Percentiles rank a stretch among this genome's conserved stretches.
phyloP scores from a whole-genome alignment of 64 coral and sea anemone species.

The Stichodactyla helianthus region DNA sequence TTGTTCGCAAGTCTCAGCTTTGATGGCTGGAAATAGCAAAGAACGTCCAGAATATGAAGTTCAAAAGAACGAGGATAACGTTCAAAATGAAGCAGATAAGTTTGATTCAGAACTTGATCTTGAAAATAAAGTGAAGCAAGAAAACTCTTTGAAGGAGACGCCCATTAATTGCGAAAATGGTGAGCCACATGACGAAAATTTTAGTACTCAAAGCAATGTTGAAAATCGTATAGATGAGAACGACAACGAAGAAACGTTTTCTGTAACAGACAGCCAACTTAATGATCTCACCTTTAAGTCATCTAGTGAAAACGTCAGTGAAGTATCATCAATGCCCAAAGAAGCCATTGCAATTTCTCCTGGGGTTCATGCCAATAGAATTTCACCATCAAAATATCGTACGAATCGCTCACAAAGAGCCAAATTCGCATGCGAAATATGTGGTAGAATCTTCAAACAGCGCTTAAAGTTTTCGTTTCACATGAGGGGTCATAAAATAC shows the following conservation, averaged over 20 bases:
- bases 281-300: not conserved
- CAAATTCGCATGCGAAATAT: not conserved
- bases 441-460: not conserved
- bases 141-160: too few relatives aligned
- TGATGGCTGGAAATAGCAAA: not conserved
- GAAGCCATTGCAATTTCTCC: not conserved
- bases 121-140: too few relatives aligned
- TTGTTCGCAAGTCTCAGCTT: not conserved
- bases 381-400: not conserved
- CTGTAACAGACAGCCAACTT: not conserved
- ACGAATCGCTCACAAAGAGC: not conserved
- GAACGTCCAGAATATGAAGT: not conserved
- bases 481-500: not conserved
- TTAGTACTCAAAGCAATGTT: too few relatives aligned
- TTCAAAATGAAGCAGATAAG: too few relatives aligned
- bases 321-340: not conserved
- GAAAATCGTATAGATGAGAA: too few relatives aligned
- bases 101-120: too few relatives aligned
- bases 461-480: not conserved
- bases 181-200: too few relatives aligned
- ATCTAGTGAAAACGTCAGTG: not conserved
- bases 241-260: too few relatives aligned
- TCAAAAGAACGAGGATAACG: not conserved
- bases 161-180: too few relatives aligned
- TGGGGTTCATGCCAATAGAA: not conserved